Evolutionary conservation across 2,113 vertebrate genomes (phyloP), one percentile per base, ranked within the genome.

Genomic region (Dermatemys mawii): DNA sequence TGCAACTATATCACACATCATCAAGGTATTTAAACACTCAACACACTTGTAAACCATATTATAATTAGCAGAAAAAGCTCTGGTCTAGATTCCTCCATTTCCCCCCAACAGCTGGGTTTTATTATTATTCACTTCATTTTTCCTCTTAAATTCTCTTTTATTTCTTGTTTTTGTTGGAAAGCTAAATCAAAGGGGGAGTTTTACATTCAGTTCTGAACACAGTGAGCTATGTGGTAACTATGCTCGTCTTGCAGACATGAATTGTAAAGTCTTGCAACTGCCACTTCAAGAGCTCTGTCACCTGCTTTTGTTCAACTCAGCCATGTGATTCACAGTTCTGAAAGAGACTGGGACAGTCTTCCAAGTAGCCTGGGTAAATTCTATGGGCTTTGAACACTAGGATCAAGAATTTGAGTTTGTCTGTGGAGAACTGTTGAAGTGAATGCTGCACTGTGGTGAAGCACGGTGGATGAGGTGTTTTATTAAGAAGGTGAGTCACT

Each of bases 121-220:
- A 89, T 96, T 96, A 55, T 96, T 96, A 84, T 96, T 93, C 84
- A 90, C 55, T 44, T 88, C 12, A 13, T 91, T 90, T 93, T 93
- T 14, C 80, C 44, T 82, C 76, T 67, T 84, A 84, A 91, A 87
- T 93, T 91, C 7, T 83, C 21, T 84, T 89, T 90, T 94, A 93
- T 26, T 93, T 92, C 92, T 73, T 93, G 55, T 35, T 97, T 94
- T 94, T 93, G 21, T 94, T 96, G 95, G 93, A 90, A 84, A 84
- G 78, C 41, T 57, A 67, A 93, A 90, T 95, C 93, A 96, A 92
- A 96, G 89, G 73, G 53, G 70, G 17, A 94, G n/a, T n/a, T 93
- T 95, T 92, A 78, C 35, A 11, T 90, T 82, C 24, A 13, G 49
- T 50, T 84, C 83, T 84, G 78, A 80, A 50, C 10, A 14, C 55